Evolutionary conservation across 2,113 vertebrate genomes (phyloP), one percentile per base, ranked within the genome.

Genomic region (Phycodurus eques): DNA sequence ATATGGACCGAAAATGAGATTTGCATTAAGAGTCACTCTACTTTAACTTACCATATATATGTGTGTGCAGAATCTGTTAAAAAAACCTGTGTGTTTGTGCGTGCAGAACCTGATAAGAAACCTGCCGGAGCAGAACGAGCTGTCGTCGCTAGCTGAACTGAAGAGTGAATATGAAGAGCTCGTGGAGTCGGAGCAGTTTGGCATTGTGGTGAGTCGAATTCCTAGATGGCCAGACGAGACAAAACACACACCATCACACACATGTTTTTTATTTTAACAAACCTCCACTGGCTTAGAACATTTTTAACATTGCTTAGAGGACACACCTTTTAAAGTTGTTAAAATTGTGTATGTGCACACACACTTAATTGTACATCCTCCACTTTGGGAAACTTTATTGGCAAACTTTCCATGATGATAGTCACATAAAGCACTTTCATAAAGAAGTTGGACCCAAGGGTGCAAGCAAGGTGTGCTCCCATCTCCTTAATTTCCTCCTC

Each of bases 161-260:
- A 96, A 95, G 90, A 91, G 88, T 75, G 98, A 99, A 82, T 99
- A 98, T 68, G 91, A 96, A 9, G 95, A 99, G 83, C 94, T 99
- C 4, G 94, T 96, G 64, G 98, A 99, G 73, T 93, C 98, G 0
- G 98, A 99, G 81, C 97, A 99, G 39, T 99, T 99, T 92, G 95
- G 95, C 90, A 94, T 98, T 81, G 96, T 99, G 96, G 98, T 99
- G 93, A 78, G 97, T 96, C 91, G 76, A 82, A 80, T 63, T 76
- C 73, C 76, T 68, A 19, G 44, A n/a, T 74, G 56, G 44, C 60
- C 66, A 20, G 57, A 35, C 72, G 44, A 74, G 56, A 49, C 60
- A 20, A 71, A 71, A 72, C 44, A 60, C 33, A 12, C 74, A 71
- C 72, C 70, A 71, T 44, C 59, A 68, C 46, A 63, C 57, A 66